Evolutionary conservation across 2,113 vertebrate genomes (phyloP).

Genomic region (Axis porcinus): DNA sequence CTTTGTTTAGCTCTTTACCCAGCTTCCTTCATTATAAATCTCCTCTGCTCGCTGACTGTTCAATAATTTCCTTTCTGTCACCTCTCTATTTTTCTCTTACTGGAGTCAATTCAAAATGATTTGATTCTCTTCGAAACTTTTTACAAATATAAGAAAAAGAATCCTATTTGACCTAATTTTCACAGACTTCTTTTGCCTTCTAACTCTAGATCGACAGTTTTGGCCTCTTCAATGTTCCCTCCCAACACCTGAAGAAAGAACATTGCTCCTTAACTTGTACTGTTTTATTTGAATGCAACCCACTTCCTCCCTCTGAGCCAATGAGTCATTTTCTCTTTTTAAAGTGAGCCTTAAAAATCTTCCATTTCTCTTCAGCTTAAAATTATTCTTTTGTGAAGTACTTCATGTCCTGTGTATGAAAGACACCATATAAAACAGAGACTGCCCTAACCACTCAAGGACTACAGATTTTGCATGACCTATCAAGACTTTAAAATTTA

Average conservation of each 20-base stretch:
- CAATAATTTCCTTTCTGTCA: constrained; percentile 8
- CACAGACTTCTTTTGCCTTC: constrained; percentile 32
- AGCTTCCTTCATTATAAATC: background rate
- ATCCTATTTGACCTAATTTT: constrained; percentile 49
- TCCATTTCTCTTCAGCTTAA: constrained; percentile 69
- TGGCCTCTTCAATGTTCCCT: constrained; percentile 51
- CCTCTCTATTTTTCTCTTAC: constrained; percentile 24
- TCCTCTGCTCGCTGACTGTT: background rate
- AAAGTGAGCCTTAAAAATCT: constrained; percentile 67
- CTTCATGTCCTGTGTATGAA: constrained; percentile 52
- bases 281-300: constrained; percentile 71
- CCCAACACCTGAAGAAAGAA: constrained; percentile 67
- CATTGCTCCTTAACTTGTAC: constrained; percentile 66
- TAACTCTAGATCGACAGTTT: constrained; percentile 43
- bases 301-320: constrained; percentile 72
- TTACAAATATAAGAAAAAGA: constrained; percentile 52
- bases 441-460: background rate
- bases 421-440: constrained; percentile 13
- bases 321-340: constrained; percentile 77
- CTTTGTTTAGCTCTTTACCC: background rate
- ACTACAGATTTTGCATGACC: background rate
- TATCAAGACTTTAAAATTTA: background rate
- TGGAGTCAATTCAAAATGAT: constrained; percentile 36
- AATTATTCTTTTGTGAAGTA: constrained; percentile 65
- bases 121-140: constrained; percentile 59